Base-by-base conservation (phyloP, 1,140 invertebrate genomes). In the Nasonia giraulti region DNA sequence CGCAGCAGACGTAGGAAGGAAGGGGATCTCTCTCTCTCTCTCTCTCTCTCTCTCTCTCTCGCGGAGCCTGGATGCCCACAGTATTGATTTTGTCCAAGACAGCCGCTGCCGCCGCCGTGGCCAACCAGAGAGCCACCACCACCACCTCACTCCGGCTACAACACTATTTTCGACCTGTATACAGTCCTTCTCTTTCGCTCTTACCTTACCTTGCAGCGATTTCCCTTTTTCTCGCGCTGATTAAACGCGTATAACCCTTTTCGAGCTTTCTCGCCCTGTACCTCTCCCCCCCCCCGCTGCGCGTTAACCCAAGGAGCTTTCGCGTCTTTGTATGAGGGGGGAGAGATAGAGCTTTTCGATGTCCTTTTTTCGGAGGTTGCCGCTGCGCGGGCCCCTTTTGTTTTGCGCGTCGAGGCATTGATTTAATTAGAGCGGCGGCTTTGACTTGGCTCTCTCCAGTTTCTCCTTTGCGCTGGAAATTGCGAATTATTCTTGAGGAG, bases 71-170 rank as follows among this genome's bases (percentile, higher is more conserved):
- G 90, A 90, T 92, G 89, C 89, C 91, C 92, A 91, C 91, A 93
- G 92, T 92, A 93, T 93, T 93, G 92, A 93, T 93, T 92, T 93
- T 93, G 92, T 93, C 92, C 92, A 92, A 93, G 92, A 93, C 92
- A 92, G 92, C 90, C 80, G 86, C 88, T 87, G 89, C 87, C 86
- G 87, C 83, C 87, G 86, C 81, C 66, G 91, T 88, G 91, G 91
- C 92, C 91, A 93, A 92, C 92, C 91, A 92, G 23, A 62, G 90
- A 92, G 88, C 91, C 89, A 93, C 91, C 92, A 92, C 91, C 89
- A 93, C 91, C 92, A 92, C 90, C 91, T 90, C 92, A 91, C 90
- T 71, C 40, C 2, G 90, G 90, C 91, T 92, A n/a, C n/a, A n/a
- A 92, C 91, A 91, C 90, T 90, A 90, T 88, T 88, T 89, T 88